phyloP scores from a whole-genome alignment of 2,888 invertebrate species.

The Stenichneumon culpator region DNA sequence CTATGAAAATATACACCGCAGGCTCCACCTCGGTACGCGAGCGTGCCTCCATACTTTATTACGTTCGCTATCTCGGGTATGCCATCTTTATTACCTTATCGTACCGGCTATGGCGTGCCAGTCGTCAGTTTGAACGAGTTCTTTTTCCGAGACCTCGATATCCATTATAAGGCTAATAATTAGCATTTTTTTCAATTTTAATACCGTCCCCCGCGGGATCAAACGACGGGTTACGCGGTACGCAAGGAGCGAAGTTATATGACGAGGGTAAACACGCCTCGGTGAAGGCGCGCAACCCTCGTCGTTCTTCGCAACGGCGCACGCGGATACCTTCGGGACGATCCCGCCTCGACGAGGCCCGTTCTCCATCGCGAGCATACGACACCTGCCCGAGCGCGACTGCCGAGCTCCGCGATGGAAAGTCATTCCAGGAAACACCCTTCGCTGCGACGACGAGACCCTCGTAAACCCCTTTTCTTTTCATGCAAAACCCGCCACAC shows the following conservation, averaged over 20 bases:
- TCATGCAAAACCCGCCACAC: constrained; percentile 1
- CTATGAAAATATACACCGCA: constrained; percentile 45
- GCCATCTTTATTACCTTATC: constrained; percentile 81
- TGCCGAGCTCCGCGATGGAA: background rate
- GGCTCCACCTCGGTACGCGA: constrained; percentile 34
- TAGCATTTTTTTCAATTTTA: constrained; percentile 79
- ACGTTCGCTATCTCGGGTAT: constrained; percentile 79
- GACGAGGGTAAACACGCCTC: constrained; percentile 34
- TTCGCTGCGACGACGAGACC: background rate
- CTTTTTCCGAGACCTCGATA: constrained; percentile 73
- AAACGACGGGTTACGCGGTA: constrained; percentile 18
- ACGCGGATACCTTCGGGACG: background rate
- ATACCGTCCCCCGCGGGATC: constrained; percentile 66
- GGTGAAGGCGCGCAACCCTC: constrained; percentile 16
- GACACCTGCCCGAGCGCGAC: background rate
- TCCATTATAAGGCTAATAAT: constrained; percentile 77
- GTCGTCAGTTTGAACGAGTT: constrained; percentile 75
- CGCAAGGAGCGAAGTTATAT: constrained; percentile 21
- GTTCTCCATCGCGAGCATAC: background rate
- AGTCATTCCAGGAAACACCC: background rate
- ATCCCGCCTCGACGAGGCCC: background rate
- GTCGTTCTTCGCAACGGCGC: background rate
- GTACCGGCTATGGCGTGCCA: constrained; percentile 75
- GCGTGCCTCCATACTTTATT: constrained; percentile 75
- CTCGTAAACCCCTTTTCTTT: background rate